Conservation (phyloP, 2,797 vertebrate species). For the Erpetoichthys calabaricus region DNA sequence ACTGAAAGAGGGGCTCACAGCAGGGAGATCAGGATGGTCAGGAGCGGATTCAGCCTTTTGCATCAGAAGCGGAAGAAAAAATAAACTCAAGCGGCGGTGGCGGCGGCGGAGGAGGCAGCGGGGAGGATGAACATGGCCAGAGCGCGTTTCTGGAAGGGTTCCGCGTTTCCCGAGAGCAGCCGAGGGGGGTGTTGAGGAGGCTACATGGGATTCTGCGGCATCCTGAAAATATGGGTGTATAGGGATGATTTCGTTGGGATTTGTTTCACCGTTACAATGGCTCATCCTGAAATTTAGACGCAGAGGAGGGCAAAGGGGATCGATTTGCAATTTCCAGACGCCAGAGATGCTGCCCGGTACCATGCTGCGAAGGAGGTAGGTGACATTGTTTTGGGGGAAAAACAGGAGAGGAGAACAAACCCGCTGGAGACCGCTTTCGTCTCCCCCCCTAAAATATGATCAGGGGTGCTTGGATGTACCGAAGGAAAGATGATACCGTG, state of each 20-base stretch:
- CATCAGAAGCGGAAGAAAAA: constrained; percentile 31
- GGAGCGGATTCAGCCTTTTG: constrained; percentile 25
- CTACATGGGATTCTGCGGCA: constrained; percentile 19
- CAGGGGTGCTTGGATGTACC: constrained; percentile 63
- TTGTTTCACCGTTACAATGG: constrained; percentile 27
- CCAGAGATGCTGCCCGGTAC: constrained; percentile 28
- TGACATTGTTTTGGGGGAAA: constrained; percentile 32
- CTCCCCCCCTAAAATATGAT: constrained; percentile 56
- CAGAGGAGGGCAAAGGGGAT: constrained; percentile 22
- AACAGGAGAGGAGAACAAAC: constrained; percentile 27
- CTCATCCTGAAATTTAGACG: constrained; percentile 21
- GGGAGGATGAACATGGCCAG: constrained; percentile 18
- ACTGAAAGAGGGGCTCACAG: constrained; percentile 37
- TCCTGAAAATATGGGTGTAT: constrained; percentile 21
- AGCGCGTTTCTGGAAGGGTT: constrained; percentile 15
- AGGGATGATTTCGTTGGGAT: constrained; percentile 23
- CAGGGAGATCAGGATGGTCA: constrained; percentile 18
- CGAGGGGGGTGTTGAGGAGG: constrained; percentile 21
- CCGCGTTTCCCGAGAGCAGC: constrained; percentile 22
- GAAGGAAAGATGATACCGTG: constrained; percentile 51
- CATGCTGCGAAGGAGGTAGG: constrained; percentile 33
- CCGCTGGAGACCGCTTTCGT: constrained; percentile 23
- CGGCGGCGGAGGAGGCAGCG: constrained; percentile 20
- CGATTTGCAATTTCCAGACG: constrained; percentile 18
- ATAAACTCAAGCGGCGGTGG: constrained; percentile 15